Evolutionary conservation across 1,140 invertebrate species (phyloP), one percentile per base, ranked within the genome.

Genomic region (Bombus superbus): DNA sequence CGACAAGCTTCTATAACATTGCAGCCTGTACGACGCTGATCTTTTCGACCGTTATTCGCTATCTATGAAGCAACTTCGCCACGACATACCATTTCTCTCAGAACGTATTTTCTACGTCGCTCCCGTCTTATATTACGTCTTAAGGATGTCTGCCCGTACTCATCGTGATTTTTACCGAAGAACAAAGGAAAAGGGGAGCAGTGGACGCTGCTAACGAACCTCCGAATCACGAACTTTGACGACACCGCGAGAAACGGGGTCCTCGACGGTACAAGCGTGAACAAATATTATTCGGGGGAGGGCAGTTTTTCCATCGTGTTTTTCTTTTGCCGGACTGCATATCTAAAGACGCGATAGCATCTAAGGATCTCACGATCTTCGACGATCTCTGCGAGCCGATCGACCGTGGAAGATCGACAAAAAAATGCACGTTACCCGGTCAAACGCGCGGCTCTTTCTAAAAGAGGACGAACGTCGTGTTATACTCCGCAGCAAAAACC

Each of bases 281-380:
- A 86, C 53, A 77, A 86, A 72, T 79, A 79, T 83, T 86, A 68
- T 78, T 66, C 69, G 18, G 77, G 28, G n/a, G 18, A 72, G 28
- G n/a, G 1, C 66, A 28, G n/a, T 62, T 72, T n/a, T 38, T 18
- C n/a, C 13, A 3, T 10, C 25, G 25, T 10, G 38, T 1, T 22
- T 72, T 42, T 42, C 10, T 13, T 47, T 28, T 3, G 11, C 69
- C 18, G 22, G 18, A 62, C 75, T 77, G 47, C 68, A 77, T 74
- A 72, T 44, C 64, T 69, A 80, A 78, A 38, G 35, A 83, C 68
- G 59, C 42, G 68, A 57, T 22, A 59, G 13, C 32, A 69, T 68
- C 53, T 38, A 42, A 40, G 22, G 32, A 25, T 90, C 89, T 73
- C 77, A 89, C 81, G 88, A 89, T 66, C 73, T 42, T 13, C 10